phyloP scores from a whole-genome alignment of 2,797 vertebrate genomes.

The Coregonus suidteri region DNA sequence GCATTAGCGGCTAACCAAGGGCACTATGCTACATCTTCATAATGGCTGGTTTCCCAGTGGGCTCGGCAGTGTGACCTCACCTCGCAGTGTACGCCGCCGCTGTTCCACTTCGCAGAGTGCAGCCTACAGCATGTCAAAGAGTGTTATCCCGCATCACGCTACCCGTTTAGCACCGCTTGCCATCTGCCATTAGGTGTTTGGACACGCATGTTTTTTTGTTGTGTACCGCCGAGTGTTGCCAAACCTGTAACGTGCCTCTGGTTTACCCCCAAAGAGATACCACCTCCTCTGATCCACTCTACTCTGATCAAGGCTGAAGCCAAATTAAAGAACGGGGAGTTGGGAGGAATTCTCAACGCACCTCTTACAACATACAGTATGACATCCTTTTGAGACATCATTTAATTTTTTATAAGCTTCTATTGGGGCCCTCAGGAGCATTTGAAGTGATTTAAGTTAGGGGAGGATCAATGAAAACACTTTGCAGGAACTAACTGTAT shows the following conservation, averaged over 20 bases:
- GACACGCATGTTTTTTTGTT: constrained; percentile 18
- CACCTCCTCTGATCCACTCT: background rate
- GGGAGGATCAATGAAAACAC: constrained; percentile 9
- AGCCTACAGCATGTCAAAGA: constrained; percentile 37
- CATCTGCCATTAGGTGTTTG: constrained; percentile 16
- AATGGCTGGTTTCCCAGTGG: constrained; percentile 47
- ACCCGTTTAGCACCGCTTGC: constrained; percentile 39
- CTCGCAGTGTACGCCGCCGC: constrained; percentile 18
- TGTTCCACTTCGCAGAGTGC: constrained; percentile 41
- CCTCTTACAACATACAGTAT: background rate
- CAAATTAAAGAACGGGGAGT: constrained; percentile 8
- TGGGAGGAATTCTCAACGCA: background rate
- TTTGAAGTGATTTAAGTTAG: constrained; percentile 25
- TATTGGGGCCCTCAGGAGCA: constrained; percentile 8
- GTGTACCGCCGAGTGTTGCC: constrained; percentile 7
- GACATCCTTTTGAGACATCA: background rate
- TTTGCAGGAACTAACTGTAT: constrained; percentile 5
- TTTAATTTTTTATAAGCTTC: constrained; percentile 12
- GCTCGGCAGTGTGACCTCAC: constrained; percentile 35
- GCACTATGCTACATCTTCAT: constrained; percentile 42
- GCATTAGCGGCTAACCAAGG: constrained; percentile 36
- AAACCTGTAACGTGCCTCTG: background rate
- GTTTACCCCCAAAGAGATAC: background rate
- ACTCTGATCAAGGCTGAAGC: background rate
- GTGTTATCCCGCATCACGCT: constrained; percentile 24